Evolutionary conservation across 2,888 invertebrate genomes (phyloP), one percentile per base, ranked within the genome.

Genomic region (Eupithecia dodoneata): DNA sequence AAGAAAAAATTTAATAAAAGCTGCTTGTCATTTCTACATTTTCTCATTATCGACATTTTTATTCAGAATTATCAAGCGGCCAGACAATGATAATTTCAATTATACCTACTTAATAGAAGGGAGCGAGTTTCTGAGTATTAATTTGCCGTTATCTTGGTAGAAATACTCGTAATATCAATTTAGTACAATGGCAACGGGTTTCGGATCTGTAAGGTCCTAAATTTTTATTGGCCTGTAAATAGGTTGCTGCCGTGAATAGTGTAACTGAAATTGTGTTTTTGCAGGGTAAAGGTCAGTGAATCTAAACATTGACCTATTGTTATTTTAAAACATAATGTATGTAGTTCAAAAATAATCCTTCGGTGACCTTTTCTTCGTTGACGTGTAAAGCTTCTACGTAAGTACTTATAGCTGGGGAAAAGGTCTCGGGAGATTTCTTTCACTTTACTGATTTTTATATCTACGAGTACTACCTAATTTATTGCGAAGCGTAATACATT

Each of bases 151-250:
- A 70, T 59, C 67, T 63, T 73, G 72, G 55, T 71, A 76, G 41
- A 79, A 67, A 78, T 76, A 79, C 70, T 70, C 30, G 30, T 70
- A 70, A 70, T 81, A 82, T 81, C 81, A 82, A 82, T 81, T 80
- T 80, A 75, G 74, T 67, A 75, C 79, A 82, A 81, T 79, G 78
- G 76, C 72, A 69, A 76, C 72, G 79, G 80, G 76, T 71, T 79
- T 82, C 79, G 81, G 81, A 80, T 82, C 80, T 80, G 79, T 77
- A 30, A 81, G 82, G 78, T 76, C 79, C 74, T 82, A 82, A 82
- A 82, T 69, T 81, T 82, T 81, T 82, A 82, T 81, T 75, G 75
- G 73, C 71, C 79, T 79, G 76, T 81, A 82, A 81, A 82, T 82
- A 82, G 79, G 79, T 74, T 74, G 73, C 79, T 76, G 77, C 72